Evolutionary conservation across 2,888 invertebrate species (phyloP).

Genomic region (Sphecodes monilicornis): DNA sequence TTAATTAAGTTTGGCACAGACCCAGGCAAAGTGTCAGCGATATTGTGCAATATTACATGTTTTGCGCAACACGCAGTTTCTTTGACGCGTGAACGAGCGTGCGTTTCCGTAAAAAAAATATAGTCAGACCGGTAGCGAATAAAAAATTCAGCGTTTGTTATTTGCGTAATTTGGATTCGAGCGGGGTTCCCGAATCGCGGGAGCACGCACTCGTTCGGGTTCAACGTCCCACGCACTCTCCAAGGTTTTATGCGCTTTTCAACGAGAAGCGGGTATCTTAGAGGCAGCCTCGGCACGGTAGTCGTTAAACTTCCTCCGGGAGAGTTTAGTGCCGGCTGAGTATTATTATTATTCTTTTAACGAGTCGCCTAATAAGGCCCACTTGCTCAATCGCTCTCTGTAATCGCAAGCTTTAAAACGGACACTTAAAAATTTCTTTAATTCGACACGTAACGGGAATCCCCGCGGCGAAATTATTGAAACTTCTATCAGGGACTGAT

Average conservation of each 20-base stretch:
- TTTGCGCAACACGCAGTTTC: too few species aligned
- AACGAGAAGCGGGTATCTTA: constrained; percentile 43
- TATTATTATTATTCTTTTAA: constrained; percentile 55
- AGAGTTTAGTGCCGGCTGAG: constrained; percentile 35
- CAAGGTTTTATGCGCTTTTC: constrained; percentile 58
- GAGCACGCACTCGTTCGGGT: constrained; percentile 61
- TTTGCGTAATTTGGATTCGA: constrained; percentile 17
- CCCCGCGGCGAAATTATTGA: background rate
- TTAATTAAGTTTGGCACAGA: background rate
- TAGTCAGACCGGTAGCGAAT: background rate
- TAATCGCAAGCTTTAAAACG: constrained; percentile 16
- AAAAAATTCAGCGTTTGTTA: background rate
- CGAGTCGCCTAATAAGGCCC: constrained; percentile 46
- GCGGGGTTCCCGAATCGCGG: constrained; percentile 45
- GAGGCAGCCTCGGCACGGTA: constrained; percentile 32
- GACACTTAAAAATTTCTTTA: constrained; percentile 14
- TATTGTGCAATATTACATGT: background rate
- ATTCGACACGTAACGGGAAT: background rate
- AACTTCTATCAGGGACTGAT: background rate
- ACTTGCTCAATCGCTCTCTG: constrained; percentile 14
- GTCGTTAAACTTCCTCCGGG: constrained; percentile 49
- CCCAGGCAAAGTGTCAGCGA: background rate
- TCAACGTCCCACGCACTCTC: constrained; percentile 62
- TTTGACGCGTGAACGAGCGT: background rate
- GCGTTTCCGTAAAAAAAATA: background rate